phyloP scores from a whole-genome alignment of 1,140 invertebrate species.

The Ptiloglossa arizonensis region DNA sequence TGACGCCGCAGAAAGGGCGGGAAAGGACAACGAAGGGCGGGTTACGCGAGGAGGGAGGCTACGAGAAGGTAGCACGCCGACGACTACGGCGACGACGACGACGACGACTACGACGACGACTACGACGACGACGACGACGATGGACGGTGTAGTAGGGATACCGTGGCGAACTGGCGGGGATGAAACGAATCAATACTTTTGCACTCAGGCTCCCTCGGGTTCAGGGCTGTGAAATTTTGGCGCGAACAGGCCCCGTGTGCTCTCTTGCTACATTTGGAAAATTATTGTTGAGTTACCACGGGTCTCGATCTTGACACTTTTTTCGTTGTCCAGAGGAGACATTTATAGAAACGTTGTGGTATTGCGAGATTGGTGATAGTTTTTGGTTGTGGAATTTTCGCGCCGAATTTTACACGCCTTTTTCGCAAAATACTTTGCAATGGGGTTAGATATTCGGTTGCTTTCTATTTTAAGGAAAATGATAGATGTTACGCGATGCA shows the following conservation, averaged over 20 bases:
- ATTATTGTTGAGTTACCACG: too few species aligned
- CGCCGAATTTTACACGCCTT: neutral
- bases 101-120: slow-evolving; percentile 12
- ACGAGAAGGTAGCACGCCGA: slow-evolving; percentile 58
- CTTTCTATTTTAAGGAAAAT: neutral
- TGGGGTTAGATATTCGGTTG: neutral
- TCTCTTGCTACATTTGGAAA: too few species aligned
- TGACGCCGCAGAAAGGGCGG: slow-evolving; percentile 57
- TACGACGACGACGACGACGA: slow-evolving; percentile 23
- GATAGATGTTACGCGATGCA: neutral
- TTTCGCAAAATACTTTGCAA: too few species aligned
- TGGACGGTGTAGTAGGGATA: slow-evolving; percentile 45
- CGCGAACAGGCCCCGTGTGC: slow-evolving; percentile 36
- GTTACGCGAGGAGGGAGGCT: slow-evolving; percentile 46
- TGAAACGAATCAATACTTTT: slow-evolving; percentile 70
- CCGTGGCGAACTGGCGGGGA: slow-evolving; percentile 39
- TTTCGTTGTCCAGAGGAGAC: too few species aligned
- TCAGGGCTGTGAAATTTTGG: slow-evolving; percentile 66
- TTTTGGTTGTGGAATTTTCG: neutral
- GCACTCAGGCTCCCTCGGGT: slow-evolving; percentile 65
- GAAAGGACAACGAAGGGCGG: slow-evolving; percentile 58
- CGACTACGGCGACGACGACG: slow-evolving; percentile 36
- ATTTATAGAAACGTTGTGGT: too few species aligned
- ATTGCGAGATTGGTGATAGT: too few species aligned
- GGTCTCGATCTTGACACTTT: too few species aligned